Conservation (phyloP, 2,113 vertebrate species). For the Dromiciops gliroides region DNA sequence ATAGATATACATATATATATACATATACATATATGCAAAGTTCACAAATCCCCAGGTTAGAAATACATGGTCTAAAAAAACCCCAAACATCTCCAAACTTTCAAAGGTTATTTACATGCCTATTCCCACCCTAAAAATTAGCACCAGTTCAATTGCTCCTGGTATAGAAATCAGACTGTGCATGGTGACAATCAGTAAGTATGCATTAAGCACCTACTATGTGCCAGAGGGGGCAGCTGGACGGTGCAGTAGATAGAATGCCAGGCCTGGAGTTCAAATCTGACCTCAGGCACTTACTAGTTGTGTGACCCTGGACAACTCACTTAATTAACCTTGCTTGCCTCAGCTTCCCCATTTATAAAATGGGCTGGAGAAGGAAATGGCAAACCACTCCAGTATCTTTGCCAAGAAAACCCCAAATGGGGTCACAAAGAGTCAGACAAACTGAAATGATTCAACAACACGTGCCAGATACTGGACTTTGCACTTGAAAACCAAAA, state of each 20-base stretch:
- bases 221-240: slow-evolving; percentile 37
- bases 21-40: background rate
- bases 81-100: slow-evolving; percentile 21
- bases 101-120: background rate
- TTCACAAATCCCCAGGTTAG: background rate
- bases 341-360: background rate
- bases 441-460: background rate
- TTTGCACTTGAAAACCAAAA: background rate
- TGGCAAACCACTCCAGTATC: background rate
- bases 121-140: background rate
- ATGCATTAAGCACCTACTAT: slow-evolving; percentile 37
- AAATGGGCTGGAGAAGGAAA: background rate
- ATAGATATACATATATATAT: too few relatives aligned
- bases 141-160: slow-evolving; percentile 23
- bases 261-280: background rate
- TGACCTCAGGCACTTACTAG: background rate
- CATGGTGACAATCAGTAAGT: background rate
- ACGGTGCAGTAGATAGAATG: background rate
- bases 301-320: background rate
- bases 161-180: slow-evolving; percentile 49
- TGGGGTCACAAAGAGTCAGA: background rate
- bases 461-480: too few relatives aligned
- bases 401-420: background rate
- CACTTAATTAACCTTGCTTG: background rate
- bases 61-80: background rate